Percentiles rank a stretch among this genome's conserved stretches.
These are phyloP conservation scores for Hydrotaea cyrtoneurina DNA, from an alignment of 2,888 invertebrate genomes.

Conservation along the genomic window DNA sequence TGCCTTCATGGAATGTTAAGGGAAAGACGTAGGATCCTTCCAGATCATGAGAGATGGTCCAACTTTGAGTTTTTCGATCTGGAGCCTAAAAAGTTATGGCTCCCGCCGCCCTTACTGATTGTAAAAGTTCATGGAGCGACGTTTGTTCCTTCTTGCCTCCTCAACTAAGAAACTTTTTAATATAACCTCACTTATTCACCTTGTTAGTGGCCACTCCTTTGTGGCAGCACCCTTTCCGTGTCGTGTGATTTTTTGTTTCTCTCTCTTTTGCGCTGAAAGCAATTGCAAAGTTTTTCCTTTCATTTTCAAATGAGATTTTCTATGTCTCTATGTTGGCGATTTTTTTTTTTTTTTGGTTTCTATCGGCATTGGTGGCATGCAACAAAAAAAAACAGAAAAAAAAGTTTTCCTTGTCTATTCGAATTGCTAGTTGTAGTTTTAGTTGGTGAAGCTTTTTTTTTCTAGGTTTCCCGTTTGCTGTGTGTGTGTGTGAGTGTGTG, in stretches of 20 bases:
- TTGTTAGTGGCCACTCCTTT: neutral
- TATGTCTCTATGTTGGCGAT: constrained; percentile 17
- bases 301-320: constrained; percentile 47
- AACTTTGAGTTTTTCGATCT: too few species aligned
- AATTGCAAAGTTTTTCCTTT: constrained; percentile 58
- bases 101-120: too few species aligned
- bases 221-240: neutral
- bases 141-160: too few species aligned
- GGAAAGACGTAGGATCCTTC: too few species aligned
- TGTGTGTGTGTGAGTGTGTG: constrained; percentile 21
- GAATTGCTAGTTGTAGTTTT: constrained; percentile 42
- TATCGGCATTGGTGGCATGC: constrained; percentile 5
- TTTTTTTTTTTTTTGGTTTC: constrained; percentile 15
- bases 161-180: too few species aligned
- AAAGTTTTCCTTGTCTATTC: constrained; percentile 57
- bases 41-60: too few species aligned
- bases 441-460: constrained; percentile 46
- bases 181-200: too few species aligned
- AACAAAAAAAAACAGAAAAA: too few species aligned
- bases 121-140: too few species aligned
- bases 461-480: constrained; percentile 68
- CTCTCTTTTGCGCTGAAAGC: constrained; percentile 14
- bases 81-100: too few species aligned
- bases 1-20: too few species aligned
- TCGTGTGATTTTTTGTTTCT: neutral